Base-by-base conservation (phyloP, 2,113 vertebrate species). In the Poeciliopsis turrubarensis region DNA sequence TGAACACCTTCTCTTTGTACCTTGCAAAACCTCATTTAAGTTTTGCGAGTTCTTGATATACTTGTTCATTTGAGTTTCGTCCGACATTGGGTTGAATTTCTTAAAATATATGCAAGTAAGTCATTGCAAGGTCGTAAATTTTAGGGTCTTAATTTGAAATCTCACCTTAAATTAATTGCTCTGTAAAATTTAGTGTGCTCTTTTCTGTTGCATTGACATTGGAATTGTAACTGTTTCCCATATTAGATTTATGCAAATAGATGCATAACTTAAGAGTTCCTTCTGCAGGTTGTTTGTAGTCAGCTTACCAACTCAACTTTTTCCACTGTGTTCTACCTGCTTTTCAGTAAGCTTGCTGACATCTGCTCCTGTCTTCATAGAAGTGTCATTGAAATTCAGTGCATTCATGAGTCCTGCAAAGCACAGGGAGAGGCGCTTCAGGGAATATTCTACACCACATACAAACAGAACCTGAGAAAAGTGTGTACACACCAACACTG, bases 301-400 rank as follows among this genome's bases (percentile, higher is more conserved):
- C 78, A 72, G 67, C 83, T 78, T 72, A 60, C 70, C 77, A 60
- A 63, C 65, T 68, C 72, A 75, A 73, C 74, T 78, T 82, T 70
- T 67, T 63, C 72, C 67, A 62, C 84, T 83, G 78, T 86, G 67
- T 79, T 80, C 85, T 85, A 81, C 85, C 86, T 89, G 86, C 89
- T 82, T 91, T 89, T 84, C 89, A 81, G 77, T 32, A 63, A 89
- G 86, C 79, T 81, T 83, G 78, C 83, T 87, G 87, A 90, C 91
- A 91, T 90, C 89, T 91, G 86, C 87, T 91, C 82, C 83, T 73
- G 77, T 90, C 88, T 93, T 90, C 86, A 89, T 90, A 79, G 86
- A 80, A 78, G 75, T 90, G 88, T 79, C 81, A 89, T 92, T 92
- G 86, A 92, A 91, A 93, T 94, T 92, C 91, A 86, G 84, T 71